Evolutionary conservation across 2,888 invertebrate genomes (phyloP), one percentile per base, ranked within the genome.

Genomic region (Drosophila greeni): DNA sequence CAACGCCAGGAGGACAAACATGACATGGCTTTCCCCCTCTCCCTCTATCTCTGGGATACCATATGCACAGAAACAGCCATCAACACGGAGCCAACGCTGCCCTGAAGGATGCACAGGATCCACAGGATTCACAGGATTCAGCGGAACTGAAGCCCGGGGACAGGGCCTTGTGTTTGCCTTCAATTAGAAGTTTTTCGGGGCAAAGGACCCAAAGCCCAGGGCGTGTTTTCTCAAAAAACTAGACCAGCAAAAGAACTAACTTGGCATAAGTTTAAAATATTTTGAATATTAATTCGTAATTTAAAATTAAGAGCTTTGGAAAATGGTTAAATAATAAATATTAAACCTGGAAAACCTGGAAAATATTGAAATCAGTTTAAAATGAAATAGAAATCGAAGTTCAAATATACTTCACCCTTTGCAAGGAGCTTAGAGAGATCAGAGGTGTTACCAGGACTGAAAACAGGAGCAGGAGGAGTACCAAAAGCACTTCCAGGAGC

Each of bases 151-250:
- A 51, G 20, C 52, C 20, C 23, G 29, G 14, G 16, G 23, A 33
- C 45, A 3, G 16, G 29, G 12, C 9, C 36, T 62, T 74, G 70
- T 82, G 79, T 80, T 80, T 83, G 81, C 83, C 77, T 80, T 77
- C 79, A 82, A 82, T 80, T 80, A 80, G 82, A 83, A 83, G 77
- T 73, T 80, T 53, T 55, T 62, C 45, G 49, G 53, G 53, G 56
- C 29, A 23, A 26, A 16, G 16, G 40, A 14, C 43, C 43, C 29
- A 33, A 43, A n/a, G 57, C 58, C 58, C 33, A 26, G 20, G 55
- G 61, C 45, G 45, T 54, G 40, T 61, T 55, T 79, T 29, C 14
- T 45, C 45, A 45, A 33, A 33, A 66, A 75, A 71, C 36, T 77
- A 66, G 73, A 75, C 56, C 76, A 66, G 39, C n/a, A 5, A 16